These are phyloP conservation scores for Nomada lathburiana DNA, from an alignment of 2,888 invertebrate genomes.

Conservation along the genomic window DNA sequence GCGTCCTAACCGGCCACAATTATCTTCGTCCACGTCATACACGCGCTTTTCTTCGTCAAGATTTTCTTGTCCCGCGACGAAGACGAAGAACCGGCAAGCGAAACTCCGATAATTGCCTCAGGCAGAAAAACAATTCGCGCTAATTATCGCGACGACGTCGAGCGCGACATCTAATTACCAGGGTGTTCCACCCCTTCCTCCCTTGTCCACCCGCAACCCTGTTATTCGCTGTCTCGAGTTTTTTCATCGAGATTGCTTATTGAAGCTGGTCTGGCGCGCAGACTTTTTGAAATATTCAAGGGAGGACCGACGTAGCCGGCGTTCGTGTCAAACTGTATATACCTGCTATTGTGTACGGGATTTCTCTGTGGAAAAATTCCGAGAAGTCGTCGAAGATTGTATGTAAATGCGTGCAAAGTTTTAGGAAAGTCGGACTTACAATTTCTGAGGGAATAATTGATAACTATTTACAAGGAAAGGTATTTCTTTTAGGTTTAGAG, in stretches of 20 bases:
- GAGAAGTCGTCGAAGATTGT: too few species aligned
- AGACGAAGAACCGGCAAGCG: conserved; percentile 34
- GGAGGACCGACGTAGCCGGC: too few species aligned
- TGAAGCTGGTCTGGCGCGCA: conserved; percentile 1
- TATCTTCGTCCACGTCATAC: conserved; percentile 34
- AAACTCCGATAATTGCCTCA: conserved; percentile 68
- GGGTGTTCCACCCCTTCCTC: neutral
- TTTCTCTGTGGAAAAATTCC: too few species aligned
- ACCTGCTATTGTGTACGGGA: too few species aligned
- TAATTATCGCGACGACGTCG: conserved; percentile 71
- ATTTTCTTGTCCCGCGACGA: conserved; percentile 15
- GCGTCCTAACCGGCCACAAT: conserved; percentile 32
- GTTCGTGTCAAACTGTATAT: too few species aligned
- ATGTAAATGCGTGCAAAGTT: too few species aligned
- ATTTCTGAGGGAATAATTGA: too few species aligned
- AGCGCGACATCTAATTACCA: conserved; percentile 71
- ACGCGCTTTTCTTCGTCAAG: neutral
- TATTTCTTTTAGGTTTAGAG: too few species aligned
- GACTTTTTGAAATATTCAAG: neutral
- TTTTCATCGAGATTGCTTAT: conserved; percentile 39
- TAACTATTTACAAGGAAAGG: too few species aligned
- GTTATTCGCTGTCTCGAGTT: neutral
- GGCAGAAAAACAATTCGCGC: conserved; percentile 72
- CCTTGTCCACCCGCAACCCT: neutral
- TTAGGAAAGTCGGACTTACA: too few species aligned